A percentile compares a stretch with the other conserved stretches of the same genome.
phyloP scores from a whole-genome alignment of 2,113 vertebrate species.

The Albula goreensis region DNA sequence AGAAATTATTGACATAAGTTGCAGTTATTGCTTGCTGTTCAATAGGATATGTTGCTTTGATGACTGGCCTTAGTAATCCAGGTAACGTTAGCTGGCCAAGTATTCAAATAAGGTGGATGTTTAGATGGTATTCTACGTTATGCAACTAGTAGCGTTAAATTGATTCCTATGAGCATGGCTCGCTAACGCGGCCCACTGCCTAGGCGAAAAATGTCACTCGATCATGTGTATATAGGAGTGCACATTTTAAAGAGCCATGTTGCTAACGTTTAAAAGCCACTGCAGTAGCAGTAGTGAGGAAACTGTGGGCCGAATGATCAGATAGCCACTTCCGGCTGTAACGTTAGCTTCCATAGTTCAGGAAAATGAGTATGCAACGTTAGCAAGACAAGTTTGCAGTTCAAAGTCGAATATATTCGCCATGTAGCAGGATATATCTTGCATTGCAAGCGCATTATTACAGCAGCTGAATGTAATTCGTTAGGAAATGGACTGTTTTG shows the following conservation, averaged over 20 bases:
- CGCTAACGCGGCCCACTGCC: no score
- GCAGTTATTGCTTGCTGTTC: not conserved
- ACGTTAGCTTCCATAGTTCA: not conserved
- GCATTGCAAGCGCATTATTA: not conserved
- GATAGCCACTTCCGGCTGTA: not conserved
- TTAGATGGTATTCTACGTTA: not conserved
- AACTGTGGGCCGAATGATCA: not conserved
- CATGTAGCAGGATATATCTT: not conserved
- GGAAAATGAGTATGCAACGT: not conserved
- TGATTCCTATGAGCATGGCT: no score
- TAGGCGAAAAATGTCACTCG: no score
- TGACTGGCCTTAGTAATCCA: not conserved
- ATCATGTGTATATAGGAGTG: no score
- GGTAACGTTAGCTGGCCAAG: not conserved
- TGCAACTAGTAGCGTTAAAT: no score
- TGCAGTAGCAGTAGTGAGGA: not conserved
- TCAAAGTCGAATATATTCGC: not conserved
- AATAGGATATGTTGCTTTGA: not conserved
- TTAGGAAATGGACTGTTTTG: no score
- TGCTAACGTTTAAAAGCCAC: no score
- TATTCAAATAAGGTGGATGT: not conserved
- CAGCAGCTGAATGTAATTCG: no score
- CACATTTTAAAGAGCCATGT: no score
- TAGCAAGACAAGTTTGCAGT: not conserved
- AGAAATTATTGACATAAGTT: not conserved